These are phyloP conservation scores for Spinibarbus caldwelli DNA, from an alignment of 2,797 vertebrate genomes.

Conservation along the genomic window DNA sequence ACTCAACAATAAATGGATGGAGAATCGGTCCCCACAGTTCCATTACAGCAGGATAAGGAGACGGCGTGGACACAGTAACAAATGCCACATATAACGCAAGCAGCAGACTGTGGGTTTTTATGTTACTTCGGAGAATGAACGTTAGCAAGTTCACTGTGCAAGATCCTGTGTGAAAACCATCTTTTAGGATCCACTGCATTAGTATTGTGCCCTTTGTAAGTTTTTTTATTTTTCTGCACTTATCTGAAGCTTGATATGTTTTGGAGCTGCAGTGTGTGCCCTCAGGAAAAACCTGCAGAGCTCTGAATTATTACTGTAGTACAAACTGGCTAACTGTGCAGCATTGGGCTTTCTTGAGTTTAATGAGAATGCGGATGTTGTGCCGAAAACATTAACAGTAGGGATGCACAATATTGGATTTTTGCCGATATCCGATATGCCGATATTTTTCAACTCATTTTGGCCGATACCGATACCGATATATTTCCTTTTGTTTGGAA, in stretches of 20 bases:
- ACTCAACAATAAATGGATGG: constrained; percentile 8
- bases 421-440: too few species aligned
- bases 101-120: constrained; percentile 25
- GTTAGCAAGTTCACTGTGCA: background rate
- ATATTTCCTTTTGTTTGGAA: too few species aligned
- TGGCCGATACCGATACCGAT: too few species aligned
- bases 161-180: background rate
- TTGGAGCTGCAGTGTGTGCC: background rate
- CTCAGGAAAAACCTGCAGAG: constrained; percentile 25
- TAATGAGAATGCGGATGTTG: constrained; percentile 9
- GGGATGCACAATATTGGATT: too few species aligned
- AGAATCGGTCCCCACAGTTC: constrained; percentile 38
- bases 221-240: background rate
- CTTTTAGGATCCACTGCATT: background rate
- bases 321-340: constrained; percentile 28
- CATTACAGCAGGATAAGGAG: constrained; percentile 49
- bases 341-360: constrained; percentile 18
- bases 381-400: background rate
- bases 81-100: constrained; percentile 42
- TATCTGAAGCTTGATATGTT: background rate
- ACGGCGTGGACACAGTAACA: constrained; percentile 25
- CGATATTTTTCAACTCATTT: too few species aligned
- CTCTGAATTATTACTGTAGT: constrained; percentile 17
- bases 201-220: background rate
- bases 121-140: constrained; percentile 5